Evolutionary conservation across 1,140 invertebrate genomes (phyloP).

Genomic region (Drosophila seguyi): DNA sequence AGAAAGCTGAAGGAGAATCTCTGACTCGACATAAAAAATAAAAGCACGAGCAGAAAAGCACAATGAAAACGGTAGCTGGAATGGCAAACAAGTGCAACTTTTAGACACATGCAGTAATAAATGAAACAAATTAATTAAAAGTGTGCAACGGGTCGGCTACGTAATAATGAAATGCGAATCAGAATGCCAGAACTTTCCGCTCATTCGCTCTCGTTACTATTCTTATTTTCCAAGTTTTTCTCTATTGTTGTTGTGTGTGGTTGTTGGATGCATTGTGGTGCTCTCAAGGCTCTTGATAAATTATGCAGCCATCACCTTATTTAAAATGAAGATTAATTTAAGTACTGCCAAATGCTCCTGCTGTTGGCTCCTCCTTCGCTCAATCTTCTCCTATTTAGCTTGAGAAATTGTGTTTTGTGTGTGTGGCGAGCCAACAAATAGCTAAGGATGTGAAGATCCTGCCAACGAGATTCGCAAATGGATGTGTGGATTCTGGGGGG

Average conservation of each 20-base stretch:
- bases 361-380: not conserved
- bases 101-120: constrained; percentile 49
- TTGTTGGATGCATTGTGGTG: constrained; percentile 4
- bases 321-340: constrained; percentile 74
- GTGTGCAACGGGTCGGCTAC: constrained; percentile 61
- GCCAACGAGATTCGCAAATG: constrained; percentile 16
- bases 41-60: constrained; percentile 13
- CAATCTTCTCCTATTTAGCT: constrained; percentile 1
- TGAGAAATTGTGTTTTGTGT: constrained; percentile 38
- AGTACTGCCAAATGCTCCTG: constrained; percentile 38
- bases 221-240: constrained; percentile 2
- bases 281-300: constrained; percentile 47
- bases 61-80: constrained; percentile 10
- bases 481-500: constrained; percentile 15
- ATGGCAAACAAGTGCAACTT: constrained; percentile 36
- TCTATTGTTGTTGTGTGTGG: constrained; percentile 4
- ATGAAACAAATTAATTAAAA: constrained; percentile 81
- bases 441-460: constrained; percentile 30
- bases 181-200: constrained; percentile 34
- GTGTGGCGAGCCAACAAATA: constrained; percentile 38
- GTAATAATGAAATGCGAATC: constrained; percentile 67
- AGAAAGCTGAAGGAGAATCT: constrained; percentile 8
- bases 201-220: constrained; percentile 4
- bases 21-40: constrained; percentile 25
- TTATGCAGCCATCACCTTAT: constrained; percentile 58